Evolutionary conservation across 2,888 invertebrate species (phyloP).

Genomic region (Calameuta pallipes): DNA sequence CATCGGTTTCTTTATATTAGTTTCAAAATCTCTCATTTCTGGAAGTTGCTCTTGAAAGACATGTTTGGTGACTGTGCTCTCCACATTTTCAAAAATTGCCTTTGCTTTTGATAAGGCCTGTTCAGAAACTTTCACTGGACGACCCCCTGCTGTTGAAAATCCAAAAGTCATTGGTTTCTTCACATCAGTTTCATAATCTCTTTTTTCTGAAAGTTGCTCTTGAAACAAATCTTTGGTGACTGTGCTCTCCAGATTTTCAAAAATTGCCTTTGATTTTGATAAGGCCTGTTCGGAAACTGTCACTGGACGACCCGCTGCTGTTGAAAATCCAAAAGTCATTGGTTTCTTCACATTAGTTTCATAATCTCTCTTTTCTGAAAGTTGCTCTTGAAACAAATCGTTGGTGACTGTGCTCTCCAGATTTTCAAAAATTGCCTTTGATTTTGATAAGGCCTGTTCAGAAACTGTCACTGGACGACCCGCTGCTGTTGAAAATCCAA

Average conservation of each 20-base stretch:
- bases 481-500: slow-evolving; percentile 38
- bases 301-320: no score
- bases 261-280: neutral
- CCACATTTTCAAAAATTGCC: slow-evolving; percentile 9
- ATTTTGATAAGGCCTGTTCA: no score
- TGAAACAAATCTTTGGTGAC: neutral
- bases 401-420: neutral
- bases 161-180: slow-evolving; percentile 24
- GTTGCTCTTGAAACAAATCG: neutral
- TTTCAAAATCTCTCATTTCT: no score
- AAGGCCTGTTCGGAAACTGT: no score
- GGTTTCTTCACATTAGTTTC: neutral
- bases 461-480: no score
- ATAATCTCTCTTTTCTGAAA: neutral
- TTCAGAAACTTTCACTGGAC: no score
- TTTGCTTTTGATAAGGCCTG: no score
- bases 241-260: slow-evolving; percentile 5
- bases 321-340: slow-evolving; percentile 38
- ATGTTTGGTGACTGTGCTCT: neutral
- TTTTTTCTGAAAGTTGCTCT: neutral
- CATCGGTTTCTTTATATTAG: neutral
- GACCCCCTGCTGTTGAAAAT: slow-evolving; percentile 30
- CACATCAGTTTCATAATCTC: neutral
- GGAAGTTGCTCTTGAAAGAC: neutral
- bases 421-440: slow-evolving; percentile 8